Evolutionary conservation across 2,113 vertebrate species (phyloP).

Genomic region (Hymenochirus boettgeri): DNA sequence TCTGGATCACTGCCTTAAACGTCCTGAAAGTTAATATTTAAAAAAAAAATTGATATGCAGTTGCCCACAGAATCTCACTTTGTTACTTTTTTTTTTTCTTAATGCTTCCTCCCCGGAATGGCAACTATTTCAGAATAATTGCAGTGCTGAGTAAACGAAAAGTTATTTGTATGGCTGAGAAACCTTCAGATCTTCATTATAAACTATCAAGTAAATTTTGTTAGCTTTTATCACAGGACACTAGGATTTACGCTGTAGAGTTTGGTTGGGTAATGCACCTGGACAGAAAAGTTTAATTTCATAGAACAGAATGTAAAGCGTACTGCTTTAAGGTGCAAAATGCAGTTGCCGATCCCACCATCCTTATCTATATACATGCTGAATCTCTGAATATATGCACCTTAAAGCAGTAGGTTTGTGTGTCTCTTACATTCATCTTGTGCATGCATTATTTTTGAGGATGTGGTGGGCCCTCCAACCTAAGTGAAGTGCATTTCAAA

Average conservation of each 20-base stretch:
- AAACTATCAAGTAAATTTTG: background rate
- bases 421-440: too few relatives aligned
- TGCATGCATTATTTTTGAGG: too few relatives aligned
- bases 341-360: too few relatives aligned
- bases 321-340: too few relatives aligned
- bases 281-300: background rate
- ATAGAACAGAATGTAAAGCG: too few relatives aligned
- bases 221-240: background rate
- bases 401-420: too few relatives aligned
- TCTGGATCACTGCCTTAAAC: too few relatives aligned
- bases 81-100: constrained; percentile 10
- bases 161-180: background rate
- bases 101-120: background rate
- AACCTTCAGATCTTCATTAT: background rate
- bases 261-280: background rate
- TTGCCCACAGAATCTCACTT: constrained; percentile 9
- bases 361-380: too few relatives aligned
- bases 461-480: too few relatives aligned
- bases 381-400: too few relatives aligned
- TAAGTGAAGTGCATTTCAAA: too few relatives aligned
- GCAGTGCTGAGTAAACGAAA: constrained; percentile 13
- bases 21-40: too few relatives aligned
- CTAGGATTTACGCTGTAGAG: background rate
- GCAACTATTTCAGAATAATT: background rate
- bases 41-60: background rate